A percentile compares a stretch with the other conserved stretches of the same genome.
Evolutionary conservation across 2,797 vertebrate genomes (phyloP).

Genomic region (Coregonus sp.): DNA sequence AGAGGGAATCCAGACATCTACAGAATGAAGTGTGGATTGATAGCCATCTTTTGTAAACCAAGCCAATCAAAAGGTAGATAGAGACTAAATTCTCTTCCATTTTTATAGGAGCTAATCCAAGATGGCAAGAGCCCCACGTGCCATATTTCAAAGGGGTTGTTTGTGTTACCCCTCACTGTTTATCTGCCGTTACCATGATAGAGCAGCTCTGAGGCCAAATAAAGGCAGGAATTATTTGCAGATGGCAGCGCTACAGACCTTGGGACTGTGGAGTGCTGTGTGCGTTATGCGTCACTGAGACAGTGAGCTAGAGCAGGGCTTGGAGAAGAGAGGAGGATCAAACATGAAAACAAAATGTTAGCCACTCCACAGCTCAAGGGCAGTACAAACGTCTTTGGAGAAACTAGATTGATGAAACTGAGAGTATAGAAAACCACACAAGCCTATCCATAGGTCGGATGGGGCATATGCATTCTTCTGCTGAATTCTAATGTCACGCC

Average conservation of each 20-base stretch:
- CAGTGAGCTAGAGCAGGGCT: slow-evolving; percentile 34
- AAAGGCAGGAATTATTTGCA: slow-evolving; percentile 48
- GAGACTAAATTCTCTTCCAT: slow-evolving; percentile 20
- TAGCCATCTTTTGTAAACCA: slow-evolving; percentile 9
- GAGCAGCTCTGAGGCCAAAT: slow-evolving; percentile 42
- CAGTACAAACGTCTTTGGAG: slow-evolving; percentile 1
- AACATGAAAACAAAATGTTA: slow-evolving; percentile 17
- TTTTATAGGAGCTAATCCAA: slow-evolving; percentile 21
- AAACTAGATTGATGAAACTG: neutral
- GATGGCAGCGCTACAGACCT: slow-evolving; percentile 21
- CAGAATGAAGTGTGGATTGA: neutral
- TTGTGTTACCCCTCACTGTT: slow-evolving; percentile 34
- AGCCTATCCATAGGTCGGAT: neutral
- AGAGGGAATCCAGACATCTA: neutral
- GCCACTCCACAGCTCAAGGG: slow-evolving; percentile 10
- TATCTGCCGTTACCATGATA: slow-evolving; percentile 39
- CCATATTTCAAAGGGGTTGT: slow-evolving; percentile 39
- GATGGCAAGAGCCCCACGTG: slow-evolving; percentile 30
- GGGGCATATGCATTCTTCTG: too few relatives aligned
- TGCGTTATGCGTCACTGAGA: slow-evolving; percentile 9
- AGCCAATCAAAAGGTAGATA: neutral
- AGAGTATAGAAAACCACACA: neutral
- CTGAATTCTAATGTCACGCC: too few relatives aligned
- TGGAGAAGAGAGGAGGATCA: slow-evolving; percentile 4
- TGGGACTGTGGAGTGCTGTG: slow-evolving; percentile 5